A percentile compares a stretch with the other conserved stretches of the same genome.
Evolutionary conservation across 2,113 vertebrate genomes (phyloP).

Genomic region (Dipodomys spectabilis): DNA sequence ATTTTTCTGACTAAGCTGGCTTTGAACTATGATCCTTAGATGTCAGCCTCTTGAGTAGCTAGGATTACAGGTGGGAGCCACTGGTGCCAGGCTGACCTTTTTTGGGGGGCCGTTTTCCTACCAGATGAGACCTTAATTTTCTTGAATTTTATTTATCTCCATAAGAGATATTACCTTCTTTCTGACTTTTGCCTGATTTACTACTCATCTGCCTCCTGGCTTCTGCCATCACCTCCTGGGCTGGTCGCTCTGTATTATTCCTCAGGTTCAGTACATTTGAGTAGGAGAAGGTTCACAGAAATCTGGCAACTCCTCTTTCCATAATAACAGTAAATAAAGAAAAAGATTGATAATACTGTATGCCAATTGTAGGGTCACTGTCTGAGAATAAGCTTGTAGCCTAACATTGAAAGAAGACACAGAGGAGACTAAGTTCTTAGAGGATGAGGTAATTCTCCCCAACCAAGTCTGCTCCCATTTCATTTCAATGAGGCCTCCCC

Average conservation of each 20-base stretch:
- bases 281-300: slow-evolving; percentile 43
- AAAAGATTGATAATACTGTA: slow-evolving; percentile 50
- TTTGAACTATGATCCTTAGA: no score
- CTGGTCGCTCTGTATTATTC: slow-evolving; percentile 20
- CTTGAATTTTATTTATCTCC: slow-evolving; percentile 66
- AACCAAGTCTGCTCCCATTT: slow-evolving; percentile 36
- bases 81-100: no score
- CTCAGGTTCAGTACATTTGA: neutral
- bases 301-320: neutral
- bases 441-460: slow-evolving; percentile 19
- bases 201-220: neutral
- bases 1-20: no score
- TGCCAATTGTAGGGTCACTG: slow-evolving; percentile 8
- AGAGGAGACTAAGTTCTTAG: neutral
- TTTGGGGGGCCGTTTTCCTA: neutral
- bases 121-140: slow-evolving; percentile 32
- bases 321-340: slow-evolving; percentile 39
- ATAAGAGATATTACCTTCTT: slow-evolving; percentile 23
- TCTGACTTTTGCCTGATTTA: slow-evolving; percentile 52
- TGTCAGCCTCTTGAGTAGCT: no score
- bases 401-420: slow-evolving; percentile 46
- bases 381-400: slow-evolving; percentile 41
- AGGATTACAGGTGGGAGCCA: no score
- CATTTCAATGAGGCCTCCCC: slow-evolving; percentile 25
- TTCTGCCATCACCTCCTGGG: slow-evolving; percentile 18